Evolutionary conservation across 2,888 invertebrate species (phyloP), one percentile per base, ranked within the genome.

Genomic region (Hemistola chrysoprasaria): DNA sequence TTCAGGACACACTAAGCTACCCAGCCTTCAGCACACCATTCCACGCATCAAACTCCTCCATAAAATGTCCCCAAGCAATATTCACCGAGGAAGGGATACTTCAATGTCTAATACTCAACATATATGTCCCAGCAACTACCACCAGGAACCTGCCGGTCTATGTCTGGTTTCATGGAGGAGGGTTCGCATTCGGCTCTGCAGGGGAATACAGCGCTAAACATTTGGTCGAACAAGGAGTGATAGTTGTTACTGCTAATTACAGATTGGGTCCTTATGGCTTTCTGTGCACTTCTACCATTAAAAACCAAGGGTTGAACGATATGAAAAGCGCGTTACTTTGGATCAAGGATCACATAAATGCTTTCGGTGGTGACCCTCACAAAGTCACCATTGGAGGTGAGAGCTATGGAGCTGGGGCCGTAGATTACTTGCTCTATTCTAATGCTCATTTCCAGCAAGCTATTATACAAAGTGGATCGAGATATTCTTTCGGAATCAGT

Each of bases 131-230:
- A 10, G 56, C 63, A 3, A 59, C 61, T 5, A 58, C 41, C 1
- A 20, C 29, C 5, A 47, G 21, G 7, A 51, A 35, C 6, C 40
- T 75, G 0, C 77, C 85, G 9, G 67, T 84, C 1, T 51, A 81
- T 1, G 74, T 84, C 1, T 84, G 78, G 77, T 77, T 84, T 40
- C 59, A 79, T 10, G 83, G 85, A 8, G 85, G 84, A 3, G 73
- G 71, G 0, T 79, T 81, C 9, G 33, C 54, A 0, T 46, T 58
- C 0, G 83, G 84, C 0, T 71, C 62, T 6, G 72, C 66, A 2
- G 66, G 65, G 0, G 59, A 70, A 40, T 73, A 70, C 22, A 74
- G 67, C 1, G 70, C 74, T 7, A 66, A 62, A 50, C 69, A 69
- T 59, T 61, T 78, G 33, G 59, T 62, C 28, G 51, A 61, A 50